A percentile compares a stretch with the other conserved stretches of the same genome.
These are phyloP conservation scores for Prorops nasuta DNA, from an alignment of 1,140 invertebrate species.

Conservation along the genomic window DNA sequence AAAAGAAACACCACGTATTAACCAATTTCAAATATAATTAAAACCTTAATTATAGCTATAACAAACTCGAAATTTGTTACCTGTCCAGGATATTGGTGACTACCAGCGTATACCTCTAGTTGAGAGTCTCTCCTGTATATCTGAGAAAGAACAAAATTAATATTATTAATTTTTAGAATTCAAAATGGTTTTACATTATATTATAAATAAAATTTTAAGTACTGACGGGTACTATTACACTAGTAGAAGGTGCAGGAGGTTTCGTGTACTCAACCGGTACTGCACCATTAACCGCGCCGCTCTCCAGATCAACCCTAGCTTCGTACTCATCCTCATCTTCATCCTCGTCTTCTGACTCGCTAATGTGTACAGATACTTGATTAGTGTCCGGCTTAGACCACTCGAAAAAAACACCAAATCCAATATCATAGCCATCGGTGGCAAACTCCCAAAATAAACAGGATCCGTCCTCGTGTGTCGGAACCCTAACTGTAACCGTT, in stretches of 20 bases:
- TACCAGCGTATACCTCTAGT: slow-evolving; percentile 95
- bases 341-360: slow-evolving; percentile 90
- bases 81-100: slow-evolving; percentile 93
- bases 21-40: slow-evolving; percentile 1
- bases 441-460: slow-evolving; percentile 99
- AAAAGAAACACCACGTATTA: slow-evolving; percentile 15
- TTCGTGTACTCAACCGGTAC: slow-evolving; percentile 39
- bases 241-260: slow-evolving; percentile 43
- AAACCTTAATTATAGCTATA: background rate
- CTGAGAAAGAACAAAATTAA: slow-evolving; percentile 65
- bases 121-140: slow-evolving; percentile 95
- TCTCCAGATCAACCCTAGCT: slow-evolving; percentile 62
- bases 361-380: slow-evolving; percentile 85
- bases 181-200: background rate
- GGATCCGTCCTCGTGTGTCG: slow-evolving; percentile 91
- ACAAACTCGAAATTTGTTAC: slow-evolving; percentile 22
- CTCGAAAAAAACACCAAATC: slow-evolving; percentile 98
- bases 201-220: slow-evolving; percentile 9
- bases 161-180: slow-evolving; percentile 10
- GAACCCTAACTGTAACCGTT: slow-evolving; percentile 95
- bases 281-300: slow-evolving; percentile 43
- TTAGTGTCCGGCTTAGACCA: slow-evolving; percentile 86
- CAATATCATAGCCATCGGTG: slow-evolving; percentile 97
- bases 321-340: slow-evolving; percentile 78
- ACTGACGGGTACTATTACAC: slow-evolving; percentile 52